Evolutionary conservation across 1,140 invertebrate species (phyloP).

Genomic region (Ceratina japonica): DNA sequence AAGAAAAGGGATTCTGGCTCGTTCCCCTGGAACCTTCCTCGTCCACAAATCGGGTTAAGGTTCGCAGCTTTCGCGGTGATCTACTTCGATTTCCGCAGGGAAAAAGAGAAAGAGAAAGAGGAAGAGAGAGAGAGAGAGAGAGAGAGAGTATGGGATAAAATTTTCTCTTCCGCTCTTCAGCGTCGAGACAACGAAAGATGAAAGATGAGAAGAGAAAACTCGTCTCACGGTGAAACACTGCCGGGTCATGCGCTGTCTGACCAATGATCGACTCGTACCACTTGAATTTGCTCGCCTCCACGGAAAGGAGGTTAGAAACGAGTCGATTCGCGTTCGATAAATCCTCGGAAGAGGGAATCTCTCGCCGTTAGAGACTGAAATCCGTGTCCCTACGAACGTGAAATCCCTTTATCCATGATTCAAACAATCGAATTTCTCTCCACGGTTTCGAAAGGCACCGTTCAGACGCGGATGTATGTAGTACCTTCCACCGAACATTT

Average conservation of each 20-base stretch:
- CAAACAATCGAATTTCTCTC: not conserved
- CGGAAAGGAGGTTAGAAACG: not conserved
- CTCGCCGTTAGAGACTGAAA: not conserved
- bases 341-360: not conserved
- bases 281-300: not conserved
- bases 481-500: not conserved
- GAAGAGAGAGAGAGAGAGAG: too few relatives aligned
- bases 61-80: slow-evolving; percentile 40
- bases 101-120: not conserved
- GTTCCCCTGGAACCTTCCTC: slow-evolving; percentile 12
- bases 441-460: not conserved
- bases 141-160: not conserved
- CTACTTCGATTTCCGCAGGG: slow-evolving; percentile 49
- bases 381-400: not conserved
- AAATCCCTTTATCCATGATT: slow-evolving; percentile 9
- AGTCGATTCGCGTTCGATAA: not conserved
- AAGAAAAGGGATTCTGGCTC: not conserved
- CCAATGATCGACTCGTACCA: slow-evolving; percentile 8
- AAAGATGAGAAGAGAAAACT: too few relatives aligned
- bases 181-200: slow-evolving; percentile 1
- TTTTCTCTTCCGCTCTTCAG: slow-evolving; percentile 8
- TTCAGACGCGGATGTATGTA: too few relatives aligned
- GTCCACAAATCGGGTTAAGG: slow-evolving; percentile 50
- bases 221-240: not conserved
- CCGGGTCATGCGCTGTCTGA: not conserved